These are phyloP conservation scores for Papilio demoleus DNA, from an alignment of 2,888 invertebrate species.

Conservation along the genomic window DNA sequence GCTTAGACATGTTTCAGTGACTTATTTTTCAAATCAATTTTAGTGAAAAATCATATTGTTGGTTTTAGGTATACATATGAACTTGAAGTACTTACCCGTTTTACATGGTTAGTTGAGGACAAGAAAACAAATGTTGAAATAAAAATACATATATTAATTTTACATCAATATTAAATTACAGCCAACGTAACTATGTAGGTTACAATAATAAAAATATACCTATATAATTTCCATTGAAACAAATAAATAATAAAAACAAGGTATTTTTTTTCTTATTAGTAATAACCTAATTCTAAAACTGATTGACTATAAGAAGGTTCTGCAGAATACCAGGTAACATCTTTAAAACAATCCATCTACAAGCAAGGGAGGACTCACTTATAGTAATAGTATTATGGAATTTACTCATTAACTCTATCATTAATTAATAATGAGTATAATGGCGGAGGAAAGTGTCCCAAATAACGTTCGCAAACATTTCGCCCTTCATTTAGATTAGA, in stretches of 20 bases:
- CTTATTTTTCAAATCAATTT: no score
- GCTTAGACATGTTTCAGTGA: no score
- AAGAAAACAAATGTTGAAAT: constrained; percentile 75
- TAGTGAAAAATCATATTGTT: no score
- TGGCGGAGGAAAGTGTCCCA: constrained; percentile 59
- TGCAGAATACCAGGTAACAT: constrained; percentile 78
- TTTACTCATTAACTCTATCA: constrained; percentile 79
- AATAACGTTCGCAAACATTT: constrained; percentile 32
- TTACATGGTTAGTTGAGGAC: constrained; percentile 24
- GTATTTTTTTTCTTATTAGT: constrained; percentile 76
- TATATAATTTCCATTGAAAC: constrained; percentile 82
- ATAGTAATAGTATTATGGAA: constrained; percentile 79
- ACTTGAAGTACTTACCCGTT: not conserved
- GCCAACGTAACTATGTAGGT: constrained; percentile 83
- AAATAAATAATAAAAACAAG: constrained; percentile 84
- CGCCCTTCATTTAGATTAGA: constrained; percentile 32
- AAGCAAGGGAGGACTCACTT: constrained; percentile 80
- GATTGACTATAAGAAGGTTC: constrained; percentile 79
- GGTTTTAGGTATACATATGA: not conserved
- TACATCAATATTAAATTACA: constrained; percentile 84
- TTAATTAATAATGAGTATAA: constrained; percentile 76
- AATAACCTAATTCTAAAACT: constrained; percentile 76
- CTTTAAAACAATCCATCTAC: constrained; percentile 75
- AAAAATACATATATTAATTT: constrained; percentile 84
- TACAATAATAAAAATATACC: constrained; percentile 84